Base-by-base conservation (phyloP, 1,140 invertebrate genomes). In the Dysdera silvatica region DNA sequence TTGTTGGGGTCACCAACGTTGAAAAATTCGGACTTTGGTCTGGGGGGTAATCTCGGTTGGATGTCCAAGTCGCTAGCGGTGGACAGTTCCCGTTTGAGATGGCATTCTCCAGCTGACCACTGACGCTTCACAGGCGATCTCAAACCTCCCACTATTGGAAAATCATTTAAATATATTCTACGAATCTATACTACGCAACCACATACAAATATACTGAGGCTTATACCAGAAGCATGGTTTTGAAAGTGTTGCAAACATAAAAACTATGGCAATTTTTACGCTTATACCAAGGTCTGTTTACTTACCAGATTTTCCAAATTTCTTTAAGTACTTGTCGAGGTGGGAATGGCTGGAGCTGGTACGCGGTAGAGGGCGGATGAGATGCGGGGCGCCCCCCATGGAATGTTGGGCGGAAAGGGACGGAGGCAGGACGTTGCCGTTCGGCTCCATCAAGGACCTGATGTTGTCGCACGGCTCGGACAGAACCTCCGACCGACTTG, bases 251-350 rank as follows among this genome's bases (percentile, higher is more conserved):
- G n/a, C n/a, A n/a, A n/a, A n/a, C n/a, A n/a, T n/a, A n/a, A n/a
- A n/a, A n/a, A n/a, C n/a, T n/a, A n/a, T n/a, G n/a, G n/a, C n/a
- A n/a, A n/a, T n/a, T n/a, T n/a, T 23, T 33, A 18, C 8, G 7
- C 18, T 23, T 23, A 54, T 24, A 24, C 18, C 2, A 43, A 28
- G 33, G 0, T 28, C 4, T 24, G 26, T 20, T 3, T 16, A 53
- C 48, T 43, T 35, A 65, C 62, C 62, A 18, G 47, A 52, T 28
- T 65, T 65, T 20, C 62, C 62, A 8, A 60, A 52, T 37, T 60
- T 65, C 43, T 65, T 65, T 41, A 59, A 48, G 56, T 65, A 65
- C 24, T 55, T 65, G n/a, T 65, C 57, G 7, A 65, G 51, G 32
- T 65, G 63, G 18, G 56, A 55, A 28, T 65, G 63, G 35, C 56